phyloP scores from a whole-genome alignment of 2,113 vertebrate genomes.

The Hemiscyllium ocellatum region DNA sequence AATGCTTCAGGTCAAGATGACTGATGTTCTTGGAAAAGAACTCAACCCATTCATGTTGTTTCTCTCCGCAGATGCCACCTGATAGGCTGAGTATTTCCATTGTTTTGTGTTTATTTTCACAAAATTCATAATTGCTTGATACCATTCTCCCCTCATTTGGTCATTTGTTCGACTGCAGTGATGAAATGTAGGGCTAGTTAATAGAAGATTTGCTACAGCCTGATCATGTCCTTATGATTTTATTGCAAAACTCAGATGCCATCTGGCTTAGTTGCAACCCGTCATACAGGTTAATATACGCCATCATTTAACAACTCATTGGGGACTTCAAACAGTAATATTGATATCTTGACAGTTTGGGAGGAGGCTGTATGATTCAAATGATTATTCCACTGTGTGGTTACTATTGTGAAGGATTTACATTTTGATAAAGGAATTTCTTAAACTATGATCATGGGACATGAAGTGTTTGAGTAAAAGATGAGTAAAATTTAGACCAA shows the following conservation, averaged over 20 bases:
- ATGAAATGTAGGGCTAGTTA: neutral
- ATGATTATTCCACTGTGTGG: neutral
- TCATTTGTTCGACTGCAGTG: neutral
- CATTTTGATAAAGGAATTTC: neutral
- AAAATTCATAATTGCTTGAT: neutral
- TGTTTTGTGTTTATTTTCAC: too few species aligned
- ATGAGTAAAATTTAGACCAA: neutral
- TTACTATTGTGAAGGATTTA: neutral
- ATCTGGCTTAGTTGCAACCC: neutral
- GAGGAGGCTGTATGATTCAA: neutral
- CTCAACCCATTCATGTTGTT: too few species aligned
- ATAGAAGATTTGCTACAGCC: neutral
- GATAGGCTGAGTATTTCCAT: too few species aligned
- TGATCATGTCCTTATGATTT: neutral
- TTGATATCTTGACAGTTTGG: neutral
- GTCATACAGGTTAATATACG: neutral
- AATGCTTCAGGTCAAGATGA: too few species aligned
- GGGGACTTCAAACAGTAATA: neutral
- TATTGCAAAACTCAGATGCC: neutral
- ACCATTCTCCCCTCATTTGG: neutral
- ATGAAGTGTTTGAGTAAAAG: neutral
- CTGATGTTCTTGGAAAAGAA: too few species aligned
- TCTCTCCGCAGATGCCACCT: too few species aligned
- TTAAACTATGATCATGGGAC: neutral
- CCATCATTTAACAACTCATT: neutral